These are phyloP conservation scores for Australoheros facetus DNA, from an alignment of 2,797 vertebrate species.

Conservation along the genomic window DNA sequence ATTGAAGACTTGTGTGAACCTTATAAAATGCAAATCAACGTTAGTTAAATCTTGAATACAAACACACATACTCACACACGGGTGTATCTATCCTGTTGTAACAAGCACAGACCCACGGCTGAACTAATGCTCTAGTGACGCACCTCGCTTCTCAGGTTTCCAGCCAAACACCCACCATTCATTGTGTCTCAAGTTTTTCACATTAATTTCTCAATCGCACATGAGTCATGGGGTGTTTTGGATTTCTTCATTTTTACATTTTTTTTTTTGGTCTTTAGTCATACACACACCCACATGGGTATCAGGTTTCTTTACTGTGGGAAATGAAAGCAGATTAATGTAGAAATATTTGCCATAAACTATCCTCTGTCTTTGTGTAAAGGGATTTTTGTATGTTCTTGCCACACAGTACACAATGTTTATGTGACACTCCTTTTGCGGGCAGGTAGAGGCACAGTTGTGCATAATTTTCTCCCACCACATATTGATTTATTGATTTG, in stretches of 20 bases:
- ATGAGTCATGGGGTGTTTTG: constrained; percentile 64
- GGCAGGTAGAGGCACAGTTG: constrained; percentile 6
- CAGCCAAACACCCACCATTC: constrained; percentile 41
- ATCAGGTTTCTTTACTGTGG: constrained; percentile 12
- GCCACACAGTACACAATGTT: background rate
- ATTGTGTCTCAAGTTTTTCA: constrained; percentile 15
- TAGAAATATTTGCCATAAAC: background rate
- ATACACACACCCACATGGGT: constrained; percentile 18
- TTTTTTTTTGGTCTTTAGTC: constrained; percentile 17
- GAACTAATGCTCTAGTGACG: constrained; percentile 39
- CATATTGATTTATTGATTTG: constrained; percentile 37
- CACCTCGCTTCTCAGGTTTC: constrained; percentile 56
- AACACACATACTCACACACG: background rate
- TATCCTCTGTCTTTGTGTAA: background rate
- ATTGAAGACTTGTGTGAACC: background rate
- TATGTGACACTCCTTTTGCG: constrained; percentile 12
- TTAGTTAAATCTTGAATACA: background rate
- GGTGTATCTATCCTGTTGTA: background rate
- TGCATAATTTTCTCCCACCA: constrained; percentile 9
- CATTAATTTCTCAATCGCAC: constrained; percentile 41
- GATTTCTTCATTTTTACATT: constrained; percentile 5
- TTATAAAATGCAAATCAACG: background rate
- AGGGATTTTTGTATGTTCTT: background rate
- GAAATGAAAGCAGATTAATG: constrained; percentile 21
- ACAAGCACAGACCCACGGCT: constrained; percentile 12